Evolutionary conservation across 2,797 vertebrate species (phyloP), one percentile per base, ranked within the genome.

Genomic region (Furcifer pardalis): DNA sequence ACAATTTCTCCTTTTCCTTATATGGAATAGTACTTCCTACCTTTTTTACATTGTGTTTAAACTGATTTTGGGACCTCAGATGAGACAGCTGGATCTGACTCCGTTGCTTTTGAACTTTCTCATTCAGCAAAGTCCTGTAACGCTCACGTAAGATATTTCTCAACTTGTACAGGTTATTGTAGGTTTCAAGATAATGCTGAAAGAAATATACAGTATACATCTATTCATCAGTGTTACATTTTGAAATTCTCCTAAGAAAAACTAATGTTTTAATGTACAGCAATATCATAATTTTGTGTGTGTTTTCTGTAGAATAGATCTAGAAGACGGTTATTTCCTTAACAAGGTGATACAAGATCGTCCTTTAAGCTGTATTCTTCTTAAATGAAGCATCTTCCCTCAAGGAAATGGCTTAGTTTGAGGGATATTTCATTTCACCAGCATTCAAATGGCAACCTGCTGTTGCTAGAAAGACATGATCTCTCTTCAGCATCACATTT

Each of bases 71-170:
- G 13, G 52, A 0, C 0, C 5, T 85, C 71, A 90, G 86, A 86
- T 35, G 13, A 68, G 69, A 77, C 1, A 37, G 0, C 10, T 73
- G 74, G 19, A 65, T 65, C 40, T 81, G 75, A 81, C 82, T 83
- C 69, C 9, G 76, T 74, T 89, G 76, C 9, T 92, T 90, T 84
- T 83, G 63, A 87, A 83, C 68, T 84, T 90, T 46, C 4, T 46
- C 78, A 7, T 85, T 91, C 87, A 90, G 37, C n/a, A 84, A 42
- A 25, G 60, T 30, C 40, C 0, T 0, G 23, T 5, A 85, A 5
- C 1, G 74, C 0, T 0, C 1, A 21, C n/a, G 68, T 3, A 30
- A 0, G 62, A 12, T 52, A 19, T 75, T 86, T 84, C 60, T 87
- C 32, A 77, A 42, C 25, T 56, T 86, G 1, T 15, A 59, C 5